A percentile compares a stretch with the other conserved stretches of the same genome.
phyloP scores from a whole-genome alignment of 2,888 invertebrate genomes.

The Bimastos eiseni region DNA sequence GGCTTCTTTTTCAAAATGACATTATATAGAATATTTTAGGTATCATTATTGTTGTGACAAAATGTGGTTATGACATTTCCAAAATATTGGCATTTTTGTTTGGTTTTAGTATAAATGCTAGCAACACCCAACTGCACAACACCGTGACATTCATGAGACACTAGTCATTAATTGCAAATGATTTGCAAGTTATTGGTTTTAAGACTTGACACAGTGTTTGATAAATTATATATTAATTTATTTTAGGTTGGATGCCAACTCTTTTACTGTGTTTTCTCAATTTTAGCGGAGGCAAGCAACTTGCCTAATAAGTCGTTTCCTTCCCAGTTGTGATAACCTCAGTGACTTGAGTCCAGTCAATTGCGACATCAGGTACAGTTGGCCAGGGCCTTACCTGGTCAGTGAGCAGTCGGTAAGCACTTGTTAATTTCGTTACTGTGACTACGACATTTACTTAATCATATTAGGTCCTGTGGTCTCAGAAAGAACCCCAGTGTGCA shows the following conservation, averaged over 20 bases:
- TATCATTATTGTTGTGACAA: too few relatives aligned
- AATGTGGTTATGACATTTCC: background rate
- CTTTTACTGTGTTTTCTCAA: background rate
- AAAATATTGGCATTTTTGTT: background rate
- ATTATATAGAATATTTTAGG: too few relatives aligned
- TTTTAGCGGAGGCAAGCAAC: background rate
- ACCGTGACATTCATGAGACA: background rate
- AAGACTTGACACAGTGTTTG: background rate
- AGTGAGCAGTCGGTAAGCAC: background rate
- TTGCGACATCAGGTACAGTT: background rate
- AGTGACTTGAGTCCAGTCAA: background rate
- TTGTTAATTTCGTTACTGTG: background rate
- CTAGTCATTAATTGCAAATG: background rate
- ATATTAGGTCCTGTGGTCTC: too few relatives aligned
- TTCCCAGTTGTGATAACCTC: background rate
- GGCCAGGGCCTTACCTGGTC: background rate
- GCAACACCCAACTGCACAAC: background rate
- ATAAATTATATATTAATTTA: background rate
- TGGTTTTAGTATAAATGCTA: background rate
- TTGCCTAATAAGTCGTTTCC: constrained; percentile 3
- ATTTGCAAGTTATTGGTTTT: background rate
- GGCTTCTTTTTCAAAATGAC: background rate
- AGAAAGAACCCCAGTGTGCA: background rate
- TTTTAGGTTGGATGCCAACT: background rate
- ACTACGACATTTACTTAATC: background rate